Percentiles rank a stretch among this genome's conserved stretches.
phyloP scores from a whole-genome alignment of 2,888 invertebrate species.

The Drosophila multiciliata region DNA sequence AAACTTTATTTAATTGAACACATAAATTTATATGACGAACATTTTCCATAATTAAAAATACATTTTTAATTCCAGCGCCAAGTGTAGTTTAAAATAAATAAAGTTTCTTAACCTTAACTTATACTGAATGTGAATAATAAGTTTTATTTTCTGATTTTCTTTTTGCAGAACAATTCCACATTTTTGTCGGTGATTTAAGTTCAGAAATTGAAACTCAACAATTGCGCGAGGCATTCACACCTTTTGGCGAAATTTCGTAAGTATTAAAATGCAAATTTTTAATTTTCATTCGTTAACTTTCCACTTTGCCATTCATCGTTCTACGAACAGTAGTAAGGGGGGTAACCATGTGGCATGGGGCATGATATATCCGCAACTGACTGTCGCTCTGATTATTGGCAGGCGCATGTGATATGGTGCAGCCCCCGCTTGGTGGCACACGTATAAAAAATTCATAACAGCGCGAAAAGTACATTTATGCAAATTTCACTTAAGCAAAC shows the following conservation, averaged over 20 bases:
- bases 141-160: slow-evolving; percentile 5
- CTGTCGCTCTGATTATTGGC: slow-evolving; percentile 56
- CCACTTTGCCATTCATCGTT: slow-evolving; percentile 19
- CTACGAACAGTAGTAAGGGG: neutral
- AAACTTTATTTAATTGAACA: neutral
- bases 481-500: slow-evolving; percentile 72
- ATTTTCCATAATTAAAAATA: neutral
- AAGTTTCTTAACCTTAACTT: neutral
- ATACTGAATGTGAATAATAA: slow-evolving; percentile 16
- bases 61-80: neutral
- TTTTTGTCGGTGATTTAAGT: slow-evolving; percentile 99
- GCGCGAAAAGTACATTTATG: slow-evolving; percentile 65
- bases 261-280: slow-evolving; percentile 85
- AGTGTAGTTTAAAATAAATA: neutral
- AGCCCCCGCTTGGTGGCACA: slow-evolving; percentile 42
- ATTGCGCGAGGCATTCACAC: slow-evolving; percentile 97
- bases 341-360: slow-evolving; percentile 1
- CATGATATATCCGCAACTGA: neutral
- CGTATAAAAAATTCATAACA: slow-evolving; percentile 75
- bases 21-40: neutral
- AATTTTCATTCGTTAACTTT: slow-evolving; percentile 56
- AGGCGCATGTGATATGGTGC: slow-evolving; percentile 49
- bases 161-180: slow-evolving; percentile 98
- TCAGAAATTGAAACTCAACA: slow-evolving; percentile 99
- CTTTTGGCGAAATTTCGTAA: slow-evolving; percentile 99